Percentiles rank a stretch among this genome's conserved stretches.
Conservation (phyloP, 2,888 invertebrate species). For the Dasysyrphus albostriatus region DNA sequence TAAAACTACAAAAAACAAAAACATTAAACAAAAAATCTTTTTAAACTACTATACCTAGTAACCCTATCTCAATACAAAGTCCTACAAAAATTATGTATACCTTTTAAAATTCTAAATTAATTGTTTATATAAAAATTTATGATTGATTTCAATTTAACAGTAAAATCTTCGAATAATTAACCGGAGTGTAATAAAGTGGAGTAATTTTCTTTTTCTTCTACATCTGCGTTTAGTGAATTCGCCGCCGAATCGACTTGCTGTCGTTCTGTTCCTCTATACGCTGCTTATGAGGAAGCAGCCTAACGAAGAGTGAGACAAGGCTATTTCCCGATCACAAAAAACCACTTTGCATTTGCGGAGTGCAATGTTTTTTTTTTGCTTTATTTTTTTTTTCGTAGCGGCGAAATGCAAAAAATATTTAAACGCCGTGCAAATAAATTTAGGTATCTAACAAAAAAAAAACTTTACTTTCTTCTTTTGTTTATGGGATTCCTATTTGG, state of each 20-base stretch:
- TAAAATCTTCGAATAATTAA: constrained; percentile 1
- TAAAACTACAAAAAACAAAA: constrained; percentile 13
- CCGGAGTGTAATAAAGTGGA: constrained; percentile 21
- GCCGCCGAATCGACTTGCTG: constrained; percentile 32
- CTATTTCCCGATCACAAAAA: constrained; percentile 27
- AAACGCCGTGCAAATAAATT: background rate
- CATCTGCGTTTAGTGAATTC: constrained; percentile 48
- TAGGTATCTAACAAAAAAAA: background rate
- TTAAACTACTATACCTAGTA: background rate
- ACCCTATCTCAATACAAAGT: background rate
- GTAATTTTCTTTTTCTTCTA: constrained; percentile 41
- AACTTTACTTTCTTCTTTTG: background rate
- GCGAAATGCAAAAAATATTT: background rate
- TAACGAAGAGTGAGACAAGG: constrained; percentile 25
- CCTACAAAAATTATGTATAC: background rate
- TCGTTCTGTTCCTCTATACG: constrained; percentile 32
- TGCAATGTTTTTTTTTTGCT: constrained; percentile 44
- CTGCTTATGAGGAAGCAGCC: constrained; percentile 14
- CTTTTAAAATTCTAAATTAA: background rate
- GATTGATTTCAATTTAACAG: background rate
- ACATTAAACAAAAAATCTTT: constrained; percentile 5
- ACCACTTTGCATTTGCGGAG: constrained; percentile 53
- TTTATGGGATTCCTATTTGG: background rate
- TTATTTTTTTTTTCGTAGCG: constrained; percentile 1
- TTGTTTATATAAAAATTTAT: background rate